Base-by-base conservation (phyloP, 2,113 vertebrate genomes). In the Pachypanchax playfairii region DNA sequence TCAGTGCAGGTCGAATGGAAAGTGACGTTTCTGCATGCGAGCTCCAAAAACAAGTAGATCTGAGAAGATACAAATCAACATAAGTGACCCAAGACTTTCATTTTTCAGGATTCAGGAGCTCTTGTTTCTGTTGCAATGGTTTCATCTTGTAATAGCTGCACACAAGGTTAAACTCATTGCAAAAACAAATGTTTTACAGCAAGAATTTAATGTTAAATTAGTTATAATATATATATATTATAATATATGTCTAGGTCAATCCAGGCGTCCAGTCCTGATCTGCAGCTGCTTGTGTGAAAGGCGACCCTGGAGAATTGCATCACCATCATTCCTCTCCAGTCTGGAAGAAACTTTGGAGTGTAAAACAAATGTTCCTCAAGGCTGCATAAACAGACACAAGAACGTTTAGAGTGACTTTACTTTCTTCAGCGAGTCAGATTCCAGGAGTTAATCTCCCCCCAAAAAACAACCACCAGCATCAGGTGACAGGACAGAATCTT, bases 251-350 rank as follows among this genome's bases (percentile, higher is more conserved):
- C 21, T 43, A 14, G 13, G 18, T 24, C n/a, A 28, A 58, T 25
- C 20, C 31, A 59, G 55, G 57, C 20, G 21, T 60, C 52, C 44
- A 68, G 28, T 73, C 52, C 75, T 48, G 35, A 41, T 22, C 57
- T 77, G 73, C 86, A 82, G 88, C 85, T 87, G 87, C 59, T 67
- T 44, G 61, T 80, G 66, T 76, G 39, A 63, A 68, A 68, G 48
- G 46, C 46, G 72, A 46, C 77, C 80, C 75, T 50, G 51, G 79
- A 83, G 84, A 77, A 80, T 82, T 86, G 83, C 86, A 85, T 80
- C 68, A 80, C 80, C 61, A 17, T 75, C 79, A 77, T 82, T 85
- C 85, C 80, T 79, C 73, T 67, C 48, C 42, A 79, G 64, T 82
- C 69, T 75, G 63, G 52, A 80, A 73, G 70, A 75, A 84, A 84